Evolutionary conservation across 2,797 vertebrate species (phyloP).

Genomic region (Danio tinwini): DNA sequence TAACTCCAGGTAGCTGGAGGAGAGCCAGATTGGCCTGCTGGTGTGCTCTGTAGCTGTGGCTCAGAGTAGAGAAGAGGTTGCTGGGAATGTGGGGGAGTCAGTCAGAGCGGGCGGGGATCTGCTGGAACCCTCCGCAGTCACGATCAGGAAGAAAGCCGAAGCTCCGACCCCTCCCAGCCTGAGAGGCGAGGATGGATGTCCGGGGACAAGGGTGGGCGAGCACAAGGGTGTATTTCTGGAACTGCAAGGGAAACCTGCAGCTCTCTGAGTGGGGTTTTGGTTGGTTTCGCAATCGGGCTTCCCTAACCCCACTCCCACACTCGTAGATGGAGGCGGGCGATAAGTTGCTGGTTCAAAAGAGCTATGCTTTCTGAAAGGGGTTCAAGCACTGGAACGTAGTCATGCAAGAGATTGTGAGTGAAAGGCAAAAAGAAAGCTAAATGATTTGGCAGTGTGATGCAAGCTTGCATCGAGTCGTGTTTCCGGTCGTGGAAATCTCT

Average conservation of each 20-base stretch:
- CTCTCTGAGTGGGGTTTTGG: slow-evolving; percentile 73
- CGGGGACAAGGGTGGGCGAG: slow-evolving; percentile 84
- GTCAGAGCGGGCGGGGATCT: slow-evolving; percentile 72
- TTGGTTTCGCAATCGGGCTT: slow-evolving; percentile 78
- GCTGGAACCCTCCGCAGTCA: slow-evolving; percentile 77
- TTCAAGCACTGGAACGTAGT: slow-evolving; percentile 76
- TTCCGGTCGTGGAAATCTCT: slow-evolving; percentile 84
- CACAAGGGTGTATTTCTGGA: slow-evolving; percentile 82
- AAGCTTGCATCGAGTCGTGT: slow-evolving; percentile 85
- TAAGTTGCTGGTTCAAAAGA: slow-evolving; percentile 76
- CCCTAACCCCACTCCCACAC: slow-evolving; percentile 84
- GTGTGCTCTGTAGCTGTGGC: slow-evolving; percentile 66
- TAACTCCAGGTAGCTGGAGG: slow-evolving; percentile 77
- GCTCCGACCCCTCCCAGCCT: slow-evolving; percentile 76
- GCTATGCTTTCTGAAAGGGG: slow-evolving; percentile 71
- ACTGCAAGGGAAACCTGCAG: slow-evolving; percentile 80
- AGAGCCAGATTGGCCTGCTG: slow-evolving; percentile 68
- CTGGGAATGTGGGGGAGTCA: slow-evolving; percentile 66
- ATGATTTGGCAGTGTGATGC: slow-evolving; percentile 80
- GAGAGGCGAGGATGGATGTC: slow-evolving; percentile 77
- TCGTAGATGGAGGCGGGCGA: slow-evolving; percentile 66
- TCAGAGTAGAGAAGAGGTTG: slow-evolving; percentile 69
- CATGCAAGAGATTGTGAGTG: slow-evolving; percentile 64
- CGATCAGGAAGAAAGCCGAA: slow-evolving; percentile 72
- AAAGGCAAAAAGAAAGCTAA: slow-evolving; percentile 65